Evolutionary conservation across 2,888 invertebrate genomes (phyloP).

Genomic region (Tethea ocularis): DNA sequence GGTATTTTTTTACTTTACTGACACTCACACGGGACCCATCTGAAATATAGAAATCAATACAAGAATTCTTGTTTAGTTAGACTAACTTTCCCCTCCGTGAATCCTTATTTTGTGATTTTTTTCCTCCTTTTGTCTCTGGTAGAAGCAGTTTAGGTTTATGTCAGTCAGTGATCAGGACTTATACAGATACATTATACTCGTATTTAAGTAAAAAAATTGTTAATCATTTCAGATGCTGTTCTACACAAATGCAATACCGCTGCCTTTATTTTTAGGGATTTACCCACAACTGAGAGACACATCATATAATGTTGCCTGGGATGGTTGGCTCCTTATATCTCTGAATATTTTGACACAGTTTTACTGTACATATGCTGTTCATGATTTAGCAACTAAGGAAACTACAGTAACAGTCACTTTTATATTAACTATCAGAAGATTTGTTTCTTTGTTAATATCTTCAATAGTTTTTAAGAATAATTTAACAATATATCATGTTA

Average conservation of each 20-base stretch:
- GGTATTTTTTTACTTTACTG: constrained; percentile 40
- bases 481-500: constrained; percentile 62
- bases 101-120: no score
- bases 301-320: constrained; percentile 40
- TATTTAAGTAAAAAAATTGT: no score
- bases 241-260: constrained; percentile 66
- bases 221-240: constrained; percentile 67
- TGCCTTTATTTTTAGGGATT: constrained; percentile 66
- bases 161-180: no score
- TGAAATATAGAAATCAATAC: no score
- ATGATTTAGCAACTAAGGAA: constrained; percentile 68
- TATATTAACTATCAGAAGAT: constrained; percentile 72
- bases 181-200: no score
- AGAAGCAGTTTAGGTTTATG: no score
- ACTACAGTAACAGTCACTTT: constrained; percentile 72
- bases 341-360: constrained; percentile 67
- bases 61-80: no score
- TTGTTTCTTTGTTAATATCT: constrained; percentile 68
- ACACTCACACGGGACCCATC: no score
- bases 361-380: constrained; percentile 70
- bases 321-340: constrained; percentile 58
- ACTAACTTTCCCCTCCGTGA: no score
- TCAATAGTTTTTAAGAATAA: constrained; percentile 74
- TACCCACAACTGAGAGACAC: constrained; percentile 54
- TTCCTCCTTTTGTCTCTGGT: no score